phyloP scores from a whole-genome alignment of 2,888 invertebrate genomes.

The Dinocampus coccinellae region DNA sequence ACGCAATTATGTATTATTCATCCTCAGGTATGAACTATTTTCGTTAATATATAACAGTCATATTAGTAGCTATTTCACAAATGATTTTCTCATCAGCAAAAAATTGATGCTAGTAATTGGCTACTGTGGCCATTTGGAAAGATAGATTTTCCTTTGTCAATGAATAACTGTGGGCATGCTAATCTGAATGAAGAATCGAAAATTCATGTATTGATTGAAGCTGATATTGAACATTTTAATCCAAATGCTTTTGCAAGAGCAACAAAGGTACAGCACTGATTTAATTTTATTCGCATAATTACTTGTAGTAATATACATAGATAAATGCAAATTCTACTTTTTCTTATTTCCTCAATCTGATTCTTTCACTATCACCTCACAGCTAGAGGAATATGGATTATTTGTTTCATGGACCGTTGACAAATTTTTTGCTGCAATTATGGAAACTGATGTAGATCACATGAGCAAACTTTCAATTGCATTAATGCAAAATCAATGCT shows the following conservation, averaged over 20 bases:
- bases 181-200: slow-evolving; percentile 52
- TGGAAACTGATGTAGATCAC: slow-evolving; percentile 83
- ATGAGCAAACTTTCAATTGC: slow-evolving; percentile 80
- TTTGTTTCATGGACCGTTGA: slow-evolving; percentile 85
- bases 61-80: slow-evolving; percentile 1
- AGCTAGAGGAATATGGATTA: slow-evolving; percentile 85
- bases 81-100: slow-evolving; percentile 62
- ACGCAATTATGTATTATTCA: slow-evolving; percentile 73
- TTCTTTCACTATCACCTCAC: slow-evolving; percentile 51
- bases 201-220: slow-evolving; percentile 67
- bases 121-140: slow-evolving; percentile 64
- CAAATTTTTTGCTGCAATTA: slow-evolving; percentile 80
- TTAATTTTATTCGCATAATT: background rate
- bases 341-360: background rate
- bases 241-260: slow-evolving; percentile 56
- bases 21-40: slow-evolving; percentile 70
- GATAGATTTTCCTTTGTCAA: slow-evolving; percentile 66
- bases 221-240: slow-evolving; percentile 59
- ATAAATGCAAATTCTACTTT: too few species aligned
- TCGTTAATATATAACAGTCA: background rate
- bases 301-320: too few species aligned
- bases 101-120: slow-evolving; percentile 69
- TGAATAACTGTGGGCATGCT: slow-evolving; percentile 56
- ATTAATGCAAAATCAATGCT: slow-evolving; percentile 79
- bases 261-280: slow-evolving; percentile 56